These are phyloP conservation scores for Mactra quadrangularis DNA, from an alignment of 1,140 invertebrate genomes.

Conservation along the genomic window DNA sequence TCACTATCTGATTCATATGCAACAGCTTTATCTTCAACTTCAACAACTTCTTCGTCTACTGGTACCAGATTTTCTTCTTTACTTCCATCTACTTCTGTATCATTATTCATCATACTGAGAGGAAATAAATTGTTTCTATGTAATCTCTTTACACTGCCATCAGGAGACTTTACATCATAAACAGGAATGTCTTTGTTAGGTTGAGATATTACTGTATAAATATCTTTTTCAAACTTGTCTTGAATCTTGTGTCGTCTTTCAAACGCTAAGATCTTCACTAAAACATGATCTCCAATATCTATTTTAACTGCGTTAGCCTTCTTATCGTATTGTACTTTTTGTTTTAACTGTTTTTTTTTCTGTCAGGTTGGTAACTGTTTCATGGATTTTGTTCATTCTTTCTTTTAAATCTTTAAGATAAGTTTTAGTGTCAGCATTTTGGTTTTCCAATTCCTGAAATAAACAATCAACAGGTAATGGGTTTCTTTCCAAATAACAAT, in stretches of 20 bases:
- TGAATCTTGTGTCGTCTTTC: conserved; percentile 37
- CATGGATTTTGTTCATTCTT: background rate
- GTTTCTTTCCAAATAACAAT: conserved; percentile 50
- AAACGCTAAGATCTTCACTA: conserved; percentile 27
- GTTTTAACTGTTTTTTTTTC: background rate
- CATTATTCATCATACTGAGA: background rate
- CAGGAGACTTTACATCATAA: too few species aligned
- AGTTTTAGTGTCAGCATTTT: background rate
- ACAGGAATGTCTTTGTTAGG: conserved; percentile 17
- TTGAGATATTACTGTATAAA: background rate
- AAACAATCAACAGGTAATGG: conserved; percentile 44
- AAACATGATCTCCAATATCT: conserved; percentile 12
- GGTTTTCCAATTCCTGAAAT: conserved; percentile 8
- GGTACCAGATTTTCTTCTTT: background rate
- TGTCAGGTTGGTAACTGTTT: background rate
- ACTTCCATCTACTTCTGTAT: background rate
- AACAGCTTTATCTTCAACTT: too few species aligned
- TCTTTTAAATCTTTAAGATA: conserved; percentile 27
- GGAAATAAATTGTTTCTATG: background rate
- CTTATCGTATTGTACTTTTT: conserved; percentile 15
- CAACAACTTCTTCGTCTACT: background rate
- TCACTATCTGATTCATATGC: background rate
- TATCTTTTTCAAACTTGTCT: conserved; percentile 14
- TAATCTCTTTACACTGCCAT: background rate
- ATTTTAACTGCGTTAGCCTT: conserved; percentile 14